Conservation (phyloP, 2,797 vertebrate species). For the Fistularia commersonii region DNA sequence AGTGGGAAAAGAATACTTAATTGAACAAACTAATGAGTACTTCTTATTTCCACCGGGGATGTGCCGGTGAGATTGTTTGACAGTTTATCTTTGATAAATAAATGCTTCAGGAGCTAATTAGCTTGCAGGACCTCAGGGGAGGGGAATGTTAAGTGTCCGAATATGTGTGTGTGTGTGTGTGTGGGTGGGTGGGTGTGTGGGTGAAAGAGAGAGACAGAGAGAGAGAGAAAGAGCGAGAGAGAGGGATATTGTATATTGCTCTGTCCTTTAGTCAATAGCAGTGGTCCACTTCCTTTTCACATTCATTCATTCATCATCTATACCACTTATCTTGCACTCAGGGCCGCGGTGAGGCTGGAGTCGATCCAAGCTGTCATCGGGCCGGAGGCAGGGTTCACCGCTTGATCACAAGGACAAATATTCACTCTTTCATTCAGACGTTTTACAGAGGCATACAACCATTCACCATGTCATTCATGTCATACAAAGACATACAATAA, state of each 20-base stretch:
- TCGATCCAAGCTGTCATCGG: too few species aligned
- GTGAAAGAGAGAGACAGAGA: not conserved
- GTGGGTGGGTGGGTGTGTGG: constrained; percentile 26
- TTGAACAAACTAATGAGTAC: constrained; percentile 81
- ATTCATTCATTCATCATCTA: constrained; percentile 4
- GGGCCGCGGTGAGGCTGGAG: too few species aligned
- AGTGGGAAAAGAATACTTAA: constrained; percentile 76
- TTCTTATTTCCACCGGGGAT: constrained; percentile 76
- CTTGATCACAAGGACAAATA: too few species aligned
- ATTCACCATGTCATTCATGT: too few species aligned
- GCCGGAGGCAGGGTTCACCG: too few species aligned
- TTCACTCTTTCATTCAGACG: too few species aligned
- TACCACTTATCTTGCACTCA: too few species aligned
- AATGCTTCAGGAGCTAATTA: constrained; percentile 81
- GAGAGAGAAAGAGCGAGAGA: not conserved
- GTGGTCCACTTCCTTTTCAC: constrained; percentile 52
- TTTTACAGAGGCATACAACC: too few species aligned
- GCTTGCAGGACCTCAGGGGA: constrained; percentile 63
- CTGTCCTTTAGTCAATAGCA: constrained; percentile 50
- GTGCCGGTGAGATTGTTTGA: constrained; percentile 79
- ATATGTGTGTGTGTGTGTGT: constrained; percentile 28
- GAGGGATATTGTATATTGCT: constrained; percentile 29
- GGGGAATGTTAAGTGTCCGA: constrained; percentile 67
- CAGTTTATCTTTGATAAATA: constrained; percentile 84
- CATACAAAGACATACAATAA: too few species aligned